Evolutionary conservation across 2,797 vertebrate species (phyloP).

Genomic region (Galago senegalensis): DNA sequence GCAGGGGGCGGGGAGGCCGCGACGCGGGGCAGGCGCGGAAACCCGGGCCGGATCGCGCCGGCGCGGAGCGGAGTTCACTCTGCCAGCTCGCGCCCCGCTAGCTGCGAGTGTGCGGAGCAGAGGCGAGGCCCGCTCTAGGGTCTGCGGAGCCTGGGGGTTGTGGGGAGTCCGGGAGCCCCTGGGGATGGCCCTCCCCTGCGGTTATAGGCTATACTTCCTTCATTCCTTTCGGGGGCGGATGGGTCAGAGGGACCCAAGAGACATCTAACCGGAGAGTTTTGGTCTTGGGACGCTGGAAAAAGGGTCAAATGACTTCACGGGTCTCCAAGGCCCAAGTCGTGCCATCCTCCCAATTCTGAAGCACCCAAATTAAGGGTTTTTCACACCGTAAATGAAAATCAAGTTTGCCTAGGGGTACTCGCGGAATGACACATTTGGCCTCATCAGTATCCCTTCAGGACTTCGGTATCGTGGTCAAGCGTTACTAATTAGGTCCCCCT

Average conservation of each 20-base stretch:
- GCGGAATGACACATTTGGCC: not conserved
- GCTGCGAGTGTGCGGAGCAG: not conserved
- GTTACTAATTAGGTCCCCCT: not conserved
- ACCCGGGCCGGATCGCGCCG: slow-evolving; percentile 61
- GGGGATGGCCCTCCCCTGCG: no score
- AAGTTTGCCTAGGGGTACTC: not conserved
- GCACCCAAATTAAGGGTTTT: not conserved
- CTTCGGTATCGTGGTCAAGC: not conserved
- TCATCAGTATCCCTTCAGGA: not conserved
- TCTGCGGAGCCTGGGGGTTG: not conserved
- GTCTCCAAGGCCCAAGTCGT: rapidly evolving
- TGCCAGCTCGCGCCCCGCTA: not conserved
- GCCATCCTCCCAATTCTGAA: not conserved
- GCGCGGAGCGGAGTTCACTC: slow-evolving; percentile 76
- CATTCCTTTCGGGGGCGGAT: rapidly evolving
- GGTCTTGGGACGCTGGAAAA: no score
- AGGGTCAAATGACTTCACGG: not conserved
- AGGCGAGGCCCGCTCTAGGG: rapidly evolving
- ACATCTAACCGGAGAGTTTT: not conserved
- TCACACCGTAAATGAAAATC: not conserved
- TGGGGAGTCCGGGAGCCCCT: no score
- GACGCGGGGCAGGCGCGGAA: slow-evolving; percentile 47
- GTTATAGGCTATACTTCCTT: not conserved
- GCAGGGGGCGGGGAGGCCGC: slow-evolving; percentile 60
- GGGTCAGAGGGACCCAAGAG: not conserved